Base-by-base conservation (phyloP, 2,888 invertebrate species). In the Myopa tessellatipennis region DNA sequence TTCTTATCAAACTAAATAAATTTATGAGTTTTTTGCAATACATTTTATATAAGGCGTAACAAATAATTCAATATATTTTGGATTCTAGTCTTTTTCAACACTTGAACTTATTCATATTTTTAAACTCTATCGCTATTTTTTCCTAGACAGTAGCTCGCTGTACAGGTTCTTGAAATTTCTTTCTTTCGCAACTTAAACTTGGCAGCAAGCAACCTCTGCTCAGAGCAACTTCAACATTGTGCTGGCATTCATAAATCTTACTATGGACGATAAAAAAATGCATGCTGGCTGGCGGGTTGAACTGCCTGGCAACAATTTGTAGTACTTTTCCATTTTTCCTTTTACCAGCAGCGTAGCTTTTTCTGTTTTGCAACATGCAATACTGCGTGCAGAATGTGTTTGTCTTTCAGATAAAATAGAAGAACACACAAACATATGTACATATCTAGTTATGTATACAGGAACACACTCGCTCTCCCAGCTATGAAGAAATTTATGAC, bases 221-320 rank as follows among this genome's bases (percentile, higher is more conserved):
- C 55, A n/a, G 14, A 1, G 50, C 50, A 50, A 50, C 26, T 26
- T 1, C 55, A 1, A 6, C 14, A 16, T 55, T 4, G 1, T 55
- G 55, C 16, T 55, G 55, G 55, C 55, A 12, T 55, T 2, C 65
- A 65, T 65, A 65, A 65, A 65, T 65, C 65, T 65, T 65, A 12
- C 34, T 38, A 34, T 65, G 38, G 65, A 34, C 38, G 6, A 65
- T 65, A 65, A 65, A 65, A 61, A 61, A 65, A 36, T 65, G 55
- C 16, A 16, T 16, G 8, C 50, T 50, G 10, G 50, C 50, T 14
- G 14, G 50, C 50, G 7, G 50, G 26, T 6, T 63, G 10, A 26
- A 8, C 26, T 63, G 1, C 1, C 36, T 38, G 65, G 65, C 65
- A 65, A 38, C 38, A 65, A 65, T 65, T 65, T 38, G 36, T 16